Percentiles rank a stretch among this genome's conserved stretches.
Conservation (phyloP, 2,797 vertebrate species). For the Rhodeus uyekii region DNA sequence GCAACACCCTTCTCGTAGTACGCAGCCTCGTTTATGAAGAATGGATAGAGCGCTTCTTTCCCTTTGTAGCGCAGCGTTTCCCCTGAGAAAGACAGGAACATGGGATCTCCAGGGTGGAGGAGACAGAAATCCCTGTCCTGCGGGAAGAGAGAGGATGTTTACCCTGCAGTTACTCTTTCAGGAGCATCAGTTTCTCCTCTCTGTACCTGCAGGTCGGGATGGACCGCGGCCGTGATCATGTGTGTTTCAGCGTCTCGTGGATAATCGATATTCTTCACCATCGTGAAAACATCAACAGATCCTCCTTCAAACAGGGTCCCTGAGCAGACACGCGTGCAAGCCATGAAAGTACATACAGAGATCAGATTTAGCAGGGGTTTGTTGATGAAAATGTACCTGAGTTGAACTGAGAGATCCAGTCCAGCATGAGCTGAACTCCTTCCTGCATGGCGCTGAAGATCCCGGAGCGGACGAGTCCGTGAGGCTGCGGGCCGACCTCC, state of each 20-base stretch:
- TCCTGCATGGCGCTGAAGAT: slow-evolving; percentile 74
- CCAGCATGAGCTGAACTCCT: slow-evolving; percentile 73
- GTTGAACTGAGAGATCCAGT: slow-evolving; percentile 84
- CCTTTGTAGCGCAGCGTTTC: slow-evolving; percentile 76
- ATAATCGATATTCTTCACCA: slow-evolving; percentile 71
- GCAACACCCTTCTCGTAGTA: slow-evolving; percentile 82
- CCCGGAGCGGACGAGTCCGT: slow-evolving; percentile 80
- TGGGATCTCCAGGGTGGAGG: slow-evolving; percentile 72
- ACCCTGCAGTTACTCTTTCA: too few species aligned
- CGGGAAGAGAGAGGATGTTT: background rate
- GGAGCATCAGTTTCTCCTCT: background rate
- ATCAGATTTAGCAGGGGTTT: background rate
- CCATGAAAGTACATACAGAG: background rate
- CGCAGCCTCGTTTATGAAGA: slow-evolving; percentile 84
- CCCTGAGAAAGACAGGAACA: slow-evolving; percentile 80
- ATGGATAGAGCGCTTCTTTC: slow-evolving; percentile 70
- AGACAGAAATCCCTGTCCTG: slow-evolving; percentile 83
- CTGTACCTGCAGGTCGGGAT: slow-evolving; percentile 80
- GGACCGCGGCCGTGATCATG: slow-evolving; percentile 75
- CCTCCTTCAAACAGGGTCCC: slow-evolving; percentile 78
- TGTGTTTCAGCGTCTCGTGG: slow-evolving; percentile 70
- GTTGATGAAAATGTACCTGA: slow-evolving; percentile 71
- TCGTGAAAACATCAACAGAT: slow-evolving; percentile 73
- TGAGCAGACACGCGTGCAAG: slow-evolving; percentile 54
- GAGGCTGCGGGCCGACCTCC: slow-evolving; percentile 86